These are phyloP conservation scores for Mastomys coucha DNA, from an alignment of 2,113 vertebrate species.

Conservation along the genomic window DNA sequence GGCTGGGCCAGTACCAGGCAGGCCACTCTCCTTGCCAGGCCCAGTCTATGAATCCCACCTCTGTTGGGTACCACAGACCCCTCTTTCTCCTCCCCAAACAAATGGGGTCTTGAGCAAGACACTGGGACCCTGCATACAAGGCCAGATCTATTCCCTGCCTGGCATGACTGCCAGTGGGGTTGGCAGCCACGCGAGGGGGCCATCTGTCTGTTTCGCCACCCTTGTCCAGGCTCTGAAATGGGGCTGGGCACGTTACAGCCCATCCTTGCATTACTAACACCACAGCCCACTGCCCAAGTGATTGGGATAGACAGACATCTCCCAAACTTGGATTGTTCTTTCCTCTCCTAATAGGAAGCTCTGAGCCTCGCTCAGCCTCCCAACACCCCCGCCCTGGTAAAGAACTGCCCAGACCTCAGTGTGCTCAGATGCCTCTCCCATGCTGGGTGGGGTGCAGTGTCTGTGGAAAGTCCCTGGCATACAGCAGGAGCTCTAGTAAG, in stretches of 20 bases:
- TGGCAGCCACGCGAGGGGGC: neutral
- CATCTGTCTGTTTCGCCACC: neutral
- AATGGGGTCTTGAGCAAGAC: constrained; percentile 85
- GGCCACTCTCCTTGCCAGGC: constrained; percentile 61
- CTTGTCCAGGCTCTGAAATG: neutral
- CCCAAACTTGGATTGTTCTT: neutral
- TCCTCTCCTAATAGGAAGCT: neutral
- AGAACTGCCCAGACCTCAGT: neutral
- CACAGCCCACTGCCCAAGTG: neutral
- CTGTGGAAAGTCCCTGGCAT: neutral
- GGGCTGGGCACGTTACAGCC: neutral
- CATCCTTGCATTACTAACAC: neutral
- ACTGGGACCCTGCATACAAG: constrained; percentile 64
- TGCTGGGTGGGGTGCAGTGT: fast-evolving
- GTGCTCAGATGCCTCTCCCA: fast-evolving
- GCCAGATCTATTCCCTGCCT: constrained; percentile 75
- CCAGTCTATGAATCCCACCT: constrained; percentile 85
- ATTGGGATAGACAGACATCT: neutral
- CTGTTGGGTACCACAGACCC: constrained; percentile 88
- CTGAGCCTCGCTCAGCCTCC: neutral
- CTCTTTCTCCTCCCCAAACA: constrained; percentile 88
- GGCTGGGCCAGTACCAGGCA: constrained; percentile 82
- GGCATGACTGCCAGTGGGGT: neutral
- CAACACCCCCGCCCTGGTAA: neutral
- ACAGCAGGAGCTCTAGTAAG: neutral